Percentiles rank a stretch among this genome's conserved stretches.
Conservation (phyloP, 2,113 vertebrate species). For the Procapra przewalskii region DNA sequence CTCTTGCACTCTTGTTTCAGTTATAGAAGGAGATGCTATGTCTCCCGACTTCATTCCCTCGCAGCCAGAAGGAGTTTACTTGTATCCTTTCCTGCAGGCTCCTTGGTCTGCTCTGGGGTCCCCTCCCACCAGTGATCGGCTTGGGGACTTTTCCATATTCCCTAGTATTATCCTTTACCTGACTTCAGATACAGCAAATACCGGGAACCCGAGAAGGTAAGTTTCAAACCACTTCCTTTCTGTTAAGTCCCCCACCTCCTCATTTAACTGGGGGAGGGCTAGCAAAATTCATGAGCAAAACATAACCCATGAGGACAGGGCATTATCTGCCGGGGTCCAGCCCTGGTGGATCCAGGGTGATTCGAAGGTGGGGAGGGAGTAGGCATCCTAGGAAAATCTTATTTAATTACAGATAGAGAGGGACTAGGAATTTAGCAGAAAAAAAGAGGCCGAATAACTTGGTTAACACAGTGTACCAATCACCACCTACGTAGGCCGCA, state of each 20-base stretch:
- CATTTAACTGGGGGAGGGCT: background rate
- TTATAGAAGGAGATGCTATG: constrained; percentile 94
- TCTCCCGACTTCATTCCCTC: constrained; percentile 93
- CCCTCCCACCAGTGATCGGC: background rate
- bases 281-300: background rate
- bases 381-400: no score
- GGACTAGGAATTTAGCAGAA: no score
- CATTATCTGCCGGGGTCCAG: no score
- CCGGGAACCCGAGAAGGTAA: constrained; percentile 83
- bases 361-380: no score
- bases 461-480: no score
- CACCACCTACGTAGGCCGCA: no score
- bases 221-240: background rate
- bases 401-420: no score
- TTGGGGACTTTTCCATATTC: background rate
- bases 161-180: constrained; percentile 72
- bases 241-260: background rate
- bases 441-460: no score
- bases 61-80: constrained; percentile 90
- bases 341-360: no score
- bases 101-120: background rate
- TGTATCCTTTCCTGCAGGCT: constrained; percentile 89
- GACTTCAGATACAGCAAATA: constrained; percentile 85
- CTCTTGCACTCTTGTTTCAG: constrained; percentile 77
- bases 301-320: background rate